Percentiles rank a stretch among this genome's conserved stretches.
Evolutionary conservation across 2,888 invertebrate genomes (phyloP).

Genomic region (Drosophila atripex): DNA sequence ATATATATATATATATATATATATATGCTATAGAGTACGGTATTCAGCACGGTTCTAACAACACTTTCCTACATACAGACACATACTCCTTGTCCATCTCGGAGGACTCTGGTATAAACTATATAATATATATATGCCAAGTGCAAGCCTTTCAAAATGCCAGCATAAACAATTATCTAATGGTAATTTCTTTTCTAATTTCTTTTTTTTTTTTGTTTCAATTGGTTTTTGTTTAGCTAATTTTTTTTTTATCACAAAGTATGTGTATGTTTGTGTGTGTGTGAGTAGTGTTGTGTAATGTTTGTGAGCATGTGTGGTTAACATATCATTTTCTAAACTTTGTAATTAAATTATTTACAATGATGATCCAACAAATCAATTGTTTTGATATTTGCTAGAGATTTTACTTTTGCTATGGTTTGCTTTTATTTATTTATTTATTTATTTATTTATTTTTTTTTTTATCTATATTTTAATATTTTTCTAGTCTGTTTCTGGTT

Average conservation of each 20-base stretch:
- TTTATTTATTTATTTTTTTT: slow-evolving; percentile 1
- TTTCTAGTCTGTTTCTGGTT: neutral
- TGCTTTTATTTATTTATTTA: too few species aligned
- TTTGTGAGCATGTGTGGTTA: slow-evolving; percentile 29
- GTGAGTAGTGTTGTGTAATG: slow-evolving; percentile 16
- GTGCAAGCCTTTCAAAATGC: slow-evolving; percentile 55
- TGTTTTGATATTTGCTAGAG: slow-evolving; percentile 24
- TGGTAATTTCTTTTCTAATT: slow-evolving; percentile 28
- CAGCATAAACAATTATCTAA: slow-evolving; percentile 47
- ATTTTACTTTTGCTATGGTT: slow-evolving; percentile 7
- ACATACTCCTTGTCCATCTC: neutral
- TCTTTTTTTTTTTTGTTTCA: slow-evolving; percentile 23
- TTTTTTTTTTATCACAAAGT: slow-evolving; percentile 39
- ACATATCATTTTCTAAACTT: slow-evolving; percentile 48
- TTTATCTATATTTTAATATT: slow-evolving; percentile 7
- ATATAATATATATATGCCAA: slow-evolving; percentile 27
- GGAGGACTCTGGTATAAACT: slow-evolving; percentile 28
- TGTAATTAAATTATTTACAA: slow-evolving; percentile 28
- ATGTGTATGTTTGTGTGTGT: slow-evolving; percentile 35
- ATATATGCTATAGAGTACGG: neutral
- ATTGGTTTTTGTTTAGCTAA: slow-evolving; percentile 38
- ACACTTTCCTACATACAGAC: neutral
- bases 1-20: neutral
- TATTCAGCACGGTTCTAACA: slow-evolving; percentile 4
- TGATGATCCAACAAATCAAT: slow-evolving; percentile 19